These are phyloP conservation scores for Orthonychiurus folsomi DNA, from an alignment of 2,888 invertebrate genomes.

Conservation along the genomic window DNA sequence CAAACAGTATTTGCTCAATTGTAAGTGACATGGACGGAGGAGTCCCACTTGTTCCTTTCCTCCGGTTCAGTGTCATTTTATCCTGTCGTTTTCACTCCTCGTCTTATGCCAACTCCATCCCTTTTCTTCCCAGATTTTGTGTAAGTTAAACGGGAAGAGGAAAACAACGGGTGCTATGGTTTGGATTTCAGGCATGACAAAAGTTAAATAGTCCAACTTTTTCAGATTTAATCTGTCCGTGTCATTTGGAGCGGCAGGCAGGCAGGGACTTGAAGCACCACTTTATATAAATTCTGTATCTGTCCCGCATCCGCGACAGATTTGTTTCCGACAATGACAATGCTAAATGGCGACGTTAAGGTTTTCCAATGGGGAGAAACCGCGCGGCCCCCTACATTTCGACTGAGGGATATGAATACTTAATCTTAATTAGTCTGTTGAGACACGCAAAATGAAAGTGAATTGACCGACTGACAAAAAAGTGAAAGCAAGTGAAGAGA, in stretches of 20 bases:
- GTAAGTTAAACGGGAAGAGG: not conserved
- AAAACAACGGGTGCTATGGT: too few relatives aligned
- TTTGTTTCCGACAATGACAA: not conserved
- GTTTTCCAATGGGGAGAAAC: too few relatives aligned
- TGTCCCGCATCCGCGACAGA: not conserved
- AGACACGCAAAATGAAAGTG: slow-evolving; percentile 29
- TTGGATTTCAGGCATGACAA: not conserved
- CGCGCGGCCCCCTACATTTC: slow-evolving; percentile 9
- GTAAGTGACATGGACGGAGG: not conserved
- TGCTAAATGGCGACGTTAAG: not conserved
- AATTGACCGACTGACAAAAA: slow-evolving; percentile 23
- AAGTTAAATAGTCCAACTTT: not conserved
- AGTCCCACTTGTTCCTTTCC: not conserved
- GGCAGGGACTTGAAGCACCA: not conserved
- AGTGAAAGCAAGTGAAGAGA: not conserved
- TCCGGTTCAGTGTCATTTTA: not conserved
- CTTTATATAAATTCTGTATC: slow-evolving; percentile 1
- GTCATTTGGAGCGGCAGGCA: not conserved
- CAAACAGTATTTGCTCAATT: not conserved
- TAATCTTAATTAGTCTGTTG: slow-evolving; percentile 31
- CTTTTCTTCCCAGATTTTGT: not conserved
- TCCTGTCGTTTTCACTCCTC: slow-evolving; percentile 2
- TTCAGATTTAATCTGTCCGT: not conserved
- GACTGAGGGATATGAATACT: slow-evolving; percentile 13
- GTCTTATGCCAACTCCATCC: not conserved